Evolutionary conservation across 2,113 vertebrate species (phyloP), one percentile per base, ranked within the genome.

Genomic region (Chaenocephalus aceratus): DNA sequence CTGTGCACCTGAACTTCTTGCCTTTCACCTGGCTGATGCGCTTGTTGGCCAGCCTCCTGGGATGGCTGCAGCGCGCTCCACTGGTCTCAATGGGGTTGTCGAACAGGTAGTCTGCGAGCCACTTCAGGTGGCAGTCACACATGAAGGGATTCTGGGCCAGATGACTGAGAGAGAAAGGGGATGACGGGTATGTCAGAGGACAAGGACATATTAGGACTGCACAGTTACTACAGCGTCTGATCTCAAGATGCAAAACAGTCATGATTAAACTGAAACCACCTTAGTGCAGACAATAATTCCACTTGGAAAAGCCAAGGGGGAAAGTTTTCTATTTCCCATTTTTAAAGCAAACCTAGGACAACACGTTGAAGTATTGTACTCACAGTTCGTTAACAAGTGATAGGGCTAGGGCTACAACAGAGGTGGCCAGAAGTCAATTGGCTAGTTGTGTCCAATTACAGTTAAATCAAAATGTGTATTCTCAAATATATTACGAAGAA

Each of bases 1-100:
- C 98, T 97, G 98, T 97, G 96, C 98, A 99, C 93, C 98, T 97
- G 96, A 99, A 99, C 97, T 99, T 99, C 96, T 99, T 99, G 94
- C 97, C 97, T 96, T 99, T 99, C 92, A 99, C 96, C 96, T 99
- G 92, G 96, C 97, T 97, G 96, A 99, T 98, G 89, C 98, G 97
- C 84, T 99, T 99, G 96, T 99, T 99, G 89, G 97, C 96, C 86
- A 99, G 96, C 84, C 98, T 95, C 76, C 98, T 96, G 0, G 98
- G 98, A 92, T 96, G 97, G 93, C 97, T 98, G 95, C 98, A 99
- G 91, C 98, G 98, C 1, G 98, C 97, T 9, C 98, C 98, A 16
- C 98, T 99, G 34, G 98, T 99, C 96, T 99, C 98, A 15, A 99
- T 98, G 15, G 98, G 98, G 93, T 99, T 99, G 93, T 98, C 97